Conservation (phyloP, 1,140 invertebrate species). For the Tyrophagus putrescentiae region DNA sequence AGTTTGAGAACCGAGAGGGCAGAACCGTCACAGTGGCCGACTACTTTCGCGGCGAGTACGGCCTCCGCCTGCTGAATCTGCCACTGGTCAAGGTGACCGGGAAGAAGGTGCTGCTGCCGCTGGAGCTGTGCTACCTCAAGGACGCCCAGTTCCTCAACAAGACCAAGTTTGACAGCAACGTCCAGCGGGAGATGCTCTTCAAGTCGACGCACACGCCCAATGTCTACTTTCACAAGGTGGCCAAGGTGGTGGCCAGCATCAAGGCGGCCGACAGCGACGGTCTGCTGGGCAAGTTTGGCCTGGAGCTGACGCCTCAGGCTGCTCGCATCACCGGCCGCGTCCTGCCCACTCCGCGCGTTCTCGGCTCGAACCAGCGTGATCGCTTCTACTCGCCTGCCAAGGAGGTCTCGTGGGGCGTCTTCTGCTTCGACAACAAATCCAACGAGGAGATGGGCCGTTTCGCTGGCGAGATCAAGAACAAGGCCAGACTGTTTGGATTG, state of each 20-base stretch:
- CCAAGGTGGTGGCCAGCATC: background rate
- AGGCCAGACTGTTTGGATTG: background rate
- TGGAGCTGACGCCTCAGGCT: background rate
- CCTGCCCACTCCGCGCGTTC: background rate
- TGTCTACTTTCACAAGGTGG: background rate
- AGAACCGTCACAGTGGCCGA: background rate
- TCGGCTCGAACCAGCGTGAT: background rate
- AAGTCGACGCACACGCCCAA: background rate
- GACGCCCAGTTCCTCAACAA: background rate
- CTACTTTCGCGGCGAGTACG: conserved; percentile 2
- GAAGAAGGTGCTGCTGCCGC: background rate
- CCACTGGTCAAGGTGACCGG: background rate
- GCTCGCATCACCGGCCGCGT: background rate
- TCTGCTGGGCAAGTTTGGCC: background rate
- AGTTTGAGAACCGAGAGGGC: background rate
- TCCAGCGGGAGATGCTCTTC: background rate
- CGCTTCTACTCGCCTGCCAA: background rate
- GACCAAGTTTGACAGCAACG: conserved; percentile 3
- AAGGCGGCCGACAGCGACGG: background rate
- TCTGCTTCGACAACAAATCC: background rate
- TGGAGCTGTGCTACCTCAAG: background rate
- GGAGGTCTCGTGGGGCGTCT: background rate
- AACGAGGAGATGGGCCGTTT: background rate
- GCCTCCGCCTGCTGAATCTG: background rate
- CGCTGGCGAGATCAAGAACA: background rate